Conservation (phyloP, 2,113 vertebrate species). For the Micromys minutus region DNA sequence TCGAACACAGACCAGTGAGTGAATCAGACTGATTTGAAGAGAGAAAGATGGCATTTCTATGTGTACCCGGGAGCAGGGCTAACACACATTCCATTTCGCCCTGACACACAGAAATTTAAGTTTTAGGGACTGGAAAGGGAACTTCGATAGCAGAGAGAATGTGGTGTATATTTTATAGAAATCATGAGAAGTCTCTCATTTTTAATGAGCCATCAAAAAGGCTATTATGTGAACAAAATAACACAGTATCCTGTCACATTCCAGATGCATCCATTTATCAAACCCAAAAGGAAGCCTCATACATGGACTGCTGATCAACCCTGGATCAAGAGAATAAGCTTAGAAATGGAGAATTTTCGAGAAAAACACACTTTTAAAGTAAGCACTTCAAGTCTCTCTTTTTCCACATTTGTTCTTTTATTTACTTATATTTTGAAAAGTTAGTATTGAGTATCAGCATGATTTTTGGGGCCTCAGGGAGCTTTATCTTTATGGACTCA, state of each 20-base stretch:
- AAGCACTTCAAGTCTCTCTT: not conserved
- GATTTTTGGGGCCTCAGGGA: not conserved
- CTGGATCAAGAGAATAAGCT: constrained; percentile 25
- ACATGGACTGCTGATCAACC: constrained; percentile 9
- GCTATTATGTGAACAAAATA: constrained; percentile 49
- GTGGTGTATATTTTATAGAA: constrained; percentile 38
- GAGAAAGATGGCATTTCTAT: constrained; percentile 55
- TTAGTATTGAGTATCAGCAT: not conserved
- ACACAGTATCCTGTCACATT: constrained; percentile 53
- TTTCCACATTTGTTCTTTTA: not conserved
- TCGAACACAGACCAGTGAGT: constrained; percentile 33
- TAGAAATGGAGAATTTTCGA: constrained; percentile 49
- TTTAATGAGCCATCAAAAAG: constrained; percentile 66
- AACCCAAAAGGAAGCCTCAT: constrained; percentile 36
- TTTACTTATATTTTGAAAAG: not conserved
- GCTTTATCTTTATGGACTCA: not conserved
- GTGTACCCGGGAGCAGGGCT: constrained; percentile 58
- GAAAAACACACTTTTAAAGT: constrained; percentile 4
- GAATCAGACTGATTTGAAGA: constrained; percentile 46
- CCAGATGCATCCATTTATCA: constrained; percentile 27
- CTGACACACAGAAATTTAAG: constrained; percentile 59
- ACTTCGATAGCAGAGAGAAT: constrained; percentile 15
- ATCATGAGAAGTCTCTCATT: constrained; percentile 50
- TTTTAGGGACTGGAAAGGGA: constrained; percentile 49
- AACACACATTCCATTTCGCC: constrained; percentile 71